Conservation (phyloP, 30 jellyfish, hydroid and myxozoan species). For the Sanderia malayensis region DNA sequence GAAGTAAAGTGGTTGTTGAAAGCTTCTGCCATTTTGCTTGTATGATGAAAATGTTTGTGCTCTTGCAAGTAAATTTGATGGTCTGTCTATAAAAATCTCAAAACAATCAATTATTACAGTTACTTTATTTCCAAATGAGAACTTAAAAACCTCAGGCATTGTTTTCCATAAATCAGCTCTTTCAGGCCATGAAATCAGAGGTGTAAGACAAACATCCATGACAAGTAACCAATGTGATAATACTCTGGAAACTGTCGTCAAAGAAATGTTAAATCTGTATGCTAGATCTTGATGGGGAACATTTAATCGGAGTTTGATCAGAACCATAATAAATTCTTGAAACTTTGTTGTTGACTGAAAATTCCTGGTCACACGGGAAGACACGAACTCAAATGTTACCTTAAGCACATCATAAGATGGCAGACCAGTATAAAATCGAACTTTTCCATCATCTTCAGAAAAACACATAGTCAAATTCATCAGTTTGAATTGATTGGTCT, state of each 20-base stretch:
- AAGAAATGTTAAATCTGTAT: background rate
- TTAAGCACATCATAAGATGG: conserved; percentile 39
- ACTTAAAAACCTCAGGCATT: conserved; percentile 26
- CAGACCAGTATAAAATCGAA: conserved; percentile 13
- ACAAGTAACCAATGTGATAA: conserved; percentile 18
- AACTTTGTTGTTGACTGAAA: conserved; percentile 15
- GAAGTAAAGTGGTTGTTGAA: no score
- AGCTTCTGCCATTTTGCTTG: no score
- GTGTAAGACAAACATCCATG: background rate
- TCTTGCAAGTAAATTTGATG: conserved; percentile 45
- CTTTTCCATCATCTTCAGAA: conserved; percentile 29
- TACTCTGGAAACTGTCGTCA: conserved; percentile 17
- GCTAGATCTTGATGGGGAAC: conserved; percentile 51
- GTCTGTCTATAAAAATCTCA: conserved; percentile 45
- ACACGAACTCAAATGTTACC: conserved; percentile 32
- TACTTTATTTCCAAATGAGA: conserved; percentile 25
- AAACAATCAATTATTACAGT: conserved; percentile 16
- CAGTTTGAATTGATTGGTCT: background rate
- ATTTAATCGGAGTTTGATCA: conserved; percentile 18
- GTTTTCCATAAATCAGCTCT: conserved; percentile 27
- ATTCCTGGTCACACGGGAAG: conserved; percentile 29
- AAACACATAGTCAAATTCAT: conserved; percentile 1
- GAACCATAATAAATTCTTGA: conserved; percentile 31
- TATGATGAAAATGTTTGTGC: conserved; percentile 49
- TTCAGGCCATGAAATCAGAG: conserved; percentile 1